A percentile compares a stretch with the other conserved stretches of the same genome.
These are phyloP conservation scores for Grammomys dolichurus DNA, from an alignment of 2,113 vertebrate species.

Conservation along the genomic window DNA sequence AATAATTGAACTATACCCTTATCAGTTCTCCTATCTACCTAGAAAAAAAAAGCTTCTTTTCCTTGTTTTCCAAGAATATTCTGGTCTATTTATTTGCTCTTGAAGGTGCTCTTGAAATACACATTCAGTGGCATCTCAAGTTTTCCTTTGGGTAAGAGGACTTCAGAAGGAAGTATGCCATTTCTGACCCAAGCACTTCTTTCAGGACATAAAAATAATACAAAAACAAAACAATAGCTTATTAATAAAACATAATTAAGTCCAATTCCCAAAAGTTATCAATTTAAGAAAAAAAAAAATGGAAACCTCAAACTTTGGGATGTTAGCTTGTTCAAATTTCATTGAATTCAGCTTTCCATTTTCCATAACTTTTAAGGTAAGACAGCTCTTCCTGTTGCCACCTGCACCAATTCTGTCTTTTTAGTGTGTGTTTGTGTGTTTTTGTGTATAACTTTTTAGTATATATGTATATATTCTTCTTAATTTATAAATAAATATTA, in stretches of 20 bases:
- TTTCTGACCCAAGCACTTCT: constrained; percentile 50
- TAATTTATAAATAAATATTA: no score
- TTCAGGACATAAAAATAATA: constrained; percentile 49
- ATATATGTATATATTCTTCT: no score
- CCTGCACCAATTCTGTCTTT: constrained; percentile 1
- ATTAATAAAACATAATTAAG: constrained; percentile 60
- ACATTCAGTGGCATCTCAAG: background rate
- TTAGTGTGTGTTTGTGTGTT: background rate
- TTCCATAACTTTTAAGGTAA: background rate
- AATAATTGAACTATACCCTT: background rate
- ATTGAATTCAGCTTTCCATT: constrained; percentile 38
- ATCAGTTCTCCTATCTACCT: background rate
- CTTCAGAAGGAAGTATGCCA: background rate
- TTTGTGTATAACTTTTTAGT: no score
- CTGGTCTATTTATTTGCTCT: constrained; percentile 12
- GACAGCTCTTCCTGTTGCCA: background rate
- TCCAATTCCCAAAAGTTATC: background rate
- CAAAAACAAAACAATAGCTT: background rate
- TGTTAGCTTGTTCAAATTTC: constrained; percentile 42
- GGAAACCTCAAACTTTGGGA: background rate
- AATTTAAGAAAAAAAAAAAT: constrained; percentile 44
- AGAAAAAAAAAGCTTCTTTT: constrained; percentile 34
- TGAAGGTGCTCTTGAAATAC: constrained; percentile 42
- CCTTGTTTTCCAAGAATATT: constrained; percentile 57
- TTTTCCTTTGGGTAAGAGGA: constrained; percentile 33